Conservation (phyloP, 2,888 invertebrate species). For the Unio pictorum region DNA sequence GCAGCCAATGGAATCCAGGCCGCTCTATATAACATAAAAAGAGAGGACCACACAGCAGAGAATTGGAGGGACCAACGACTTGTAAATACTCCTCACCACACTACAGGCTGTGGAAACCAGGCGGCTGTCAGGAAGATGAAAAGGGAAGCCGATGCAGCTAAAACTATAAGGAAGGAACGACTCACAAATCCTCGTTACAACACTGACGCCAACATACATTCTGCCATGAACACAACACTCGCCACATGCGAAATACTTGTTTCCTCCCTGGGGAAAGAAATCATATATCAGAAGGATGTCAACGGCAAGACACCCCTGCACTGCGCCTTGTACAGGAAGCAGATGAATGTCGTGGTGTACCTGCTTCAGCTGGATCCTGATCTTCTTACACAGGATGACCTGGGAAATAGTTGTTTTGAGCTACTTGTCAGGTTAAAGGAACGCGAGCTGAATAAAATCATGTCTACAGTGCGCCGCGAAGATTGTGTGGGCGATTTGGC, state of each 20-base stretch:
- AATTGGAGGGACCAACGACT: too few species aligned
- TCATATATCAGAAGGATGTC: slow-evolving; percentile 27
- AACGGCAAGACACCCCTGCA: slow-evolving; percentile 29
- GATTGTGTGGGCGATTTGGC: slow-evolving; percentile 18
- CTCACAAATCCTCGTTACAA: too few species aligned
- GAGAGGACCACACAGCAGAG: too few species aligned
- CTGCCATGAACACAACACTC: slow-evolving; percentile 5
- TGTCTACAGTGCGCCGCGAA: slow-evolving; percentile 22
- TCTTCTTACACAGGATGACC: slow-evolving; percentile 16
- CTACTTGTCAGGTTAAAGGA: slow-evolving; percentile 19
- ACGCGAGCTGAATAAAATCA: slow-evolving; percentile 17
- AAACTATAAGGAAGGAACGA: too few species aligned
- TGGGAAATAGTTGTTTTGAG: slow-evolving; percentile 30
- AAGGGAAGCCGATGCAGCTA: too few species aligned
- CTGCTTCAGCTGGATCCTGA: slow-evolving; percentile 37
- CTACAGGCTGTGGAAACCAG: slow-evolving; percentile 5
- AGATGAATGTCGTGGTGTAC: slow-evolving; percentile 24
- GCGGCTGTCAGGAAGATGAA: too few species aligned
- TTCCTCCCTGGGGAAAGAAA: slow-evolving; percentile 27
- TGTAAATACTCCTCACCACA: too few species aligned
- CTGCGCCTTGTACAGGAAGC: slow-evolving; percentile 24
- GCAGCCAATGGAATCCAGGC: slow-evolving; percentile 20
- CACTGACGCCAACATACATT: too few species aligned
- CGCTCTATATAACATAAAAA: too few species aligned
- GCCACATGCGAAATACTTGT: slow-evolving; percentile 30